These are phyloP conservation scores for Pristiophorus japonicus DNA, from an alignment of 2,113 vertebrate species.

Conservation along the genomic window DNA sequence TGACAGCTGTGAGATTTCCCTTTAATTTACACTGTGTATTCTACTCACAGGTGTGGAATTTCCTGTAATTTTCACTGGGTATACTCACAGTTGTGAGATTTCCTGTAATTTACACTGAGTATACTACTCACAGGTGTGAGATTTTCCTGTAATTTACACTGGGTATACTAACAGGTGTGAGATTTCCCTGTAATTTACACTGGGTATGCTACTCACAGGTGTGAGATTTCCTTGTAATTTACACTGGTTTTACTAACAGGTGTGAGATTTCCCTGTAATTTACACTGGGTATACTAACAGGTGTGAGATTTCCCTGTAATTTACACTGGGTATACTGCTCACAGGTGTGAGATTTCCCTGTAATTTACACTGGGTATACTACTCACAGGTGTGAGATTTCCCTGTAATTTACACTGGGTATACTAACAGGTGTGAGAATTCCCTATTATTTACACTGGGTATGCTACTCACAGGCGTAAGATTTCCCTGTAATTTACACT, in stretches of 20 bases:
- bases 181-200: not conserved
- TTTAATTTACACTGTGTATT: not conserved
- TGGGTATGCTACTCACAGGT: not conserved
- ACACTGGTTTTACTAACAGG: not conserved
- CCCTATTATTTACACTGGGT: not conserved
- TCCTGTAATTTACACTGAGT: not conserved
- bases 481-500: not conserved
- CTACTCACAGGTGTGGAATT: not conserved
- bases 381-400: not conserved
- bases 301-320: not conserved
- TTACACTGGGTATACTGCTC: not conserved
- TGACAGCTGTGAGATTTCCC: not conserved
- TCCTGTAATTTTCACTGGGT: not conserved
- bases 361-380: not conserved
- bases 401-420: not conserved
- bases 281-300: not conserved
- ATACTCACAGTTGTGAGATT: not conserved
- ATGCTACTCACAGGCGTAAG: not conserved
- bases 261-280: not conserved
- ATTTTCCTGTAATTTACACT: not conserved
- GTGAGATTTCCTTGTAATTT: not conserved
- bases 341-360: not conserved
- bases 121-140: not conserved
- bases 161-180: not conserved
- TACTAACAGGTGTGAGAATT: not conserved